Evolutionary conservation across 1,140 invertebrate genomes (phyloP).

Genomic region (Steinernema feltiae): DNA sequence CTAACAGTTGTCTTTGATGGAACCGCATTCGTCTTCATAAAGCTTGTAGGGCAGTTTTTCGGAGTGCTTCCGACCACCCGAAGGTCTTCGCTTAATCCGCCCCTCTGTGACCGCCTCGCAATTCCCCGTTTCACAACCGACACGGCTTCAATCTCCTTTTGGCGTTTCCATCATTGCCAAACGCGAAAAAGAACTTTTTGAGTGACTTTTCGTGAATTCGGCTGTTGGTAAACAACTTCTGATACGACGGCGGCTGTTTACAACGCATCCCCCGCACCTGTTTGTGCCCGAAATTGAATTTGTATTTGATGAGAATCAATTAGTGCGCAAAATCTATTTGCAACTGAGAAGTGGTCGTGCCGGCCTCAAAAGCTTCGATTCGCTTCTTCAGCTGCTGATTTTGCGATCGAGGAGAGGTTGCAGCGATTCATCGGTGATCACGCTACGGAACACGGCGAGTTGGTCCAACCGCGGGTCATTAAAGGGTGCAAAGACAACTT

Average conservation of each 20-base stretch:
- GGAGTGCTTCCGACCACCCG: not conserved
- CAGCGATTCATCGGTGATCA: too few relatives aligned
- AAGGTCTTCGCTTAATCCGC: not conserved
- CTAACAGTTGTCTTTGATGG: not conserved
- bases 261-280: slow-evolving; percentile 1
- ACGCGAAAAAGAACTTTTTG: not conserved
- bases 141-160: not conserved
- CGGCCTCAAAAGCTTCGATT: too few relatives aligned
- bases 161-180: not conserved
- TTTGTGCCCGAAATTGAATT: not conserved
- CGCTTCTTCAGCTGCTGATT: too few relatives aligned
- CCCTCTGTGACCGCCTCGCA: not conserved
- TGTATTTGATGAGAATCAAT: not conserved
- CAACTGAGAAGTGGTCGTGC: too few relatives aligned
- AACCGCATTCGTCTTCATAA: not conserved
- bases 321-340: not conserved
- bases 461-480: too few relatives aligned
- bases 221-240: slow-evolving; percentile 12
- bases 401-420: too few relatives aligned
- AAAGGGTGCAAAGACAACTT: too few relatives aligned
- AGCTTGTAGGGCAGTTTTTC: not conserved
- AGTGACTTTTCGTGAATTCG: not conserved
- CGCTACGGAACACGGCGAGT: too few relatives aligned
- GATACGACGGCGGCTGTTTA: not conserved
- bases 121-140: not conserved